Conservation (phyloP, 2,888 invertebrate genomes). For the Pseudoips prasinana region DNA sequence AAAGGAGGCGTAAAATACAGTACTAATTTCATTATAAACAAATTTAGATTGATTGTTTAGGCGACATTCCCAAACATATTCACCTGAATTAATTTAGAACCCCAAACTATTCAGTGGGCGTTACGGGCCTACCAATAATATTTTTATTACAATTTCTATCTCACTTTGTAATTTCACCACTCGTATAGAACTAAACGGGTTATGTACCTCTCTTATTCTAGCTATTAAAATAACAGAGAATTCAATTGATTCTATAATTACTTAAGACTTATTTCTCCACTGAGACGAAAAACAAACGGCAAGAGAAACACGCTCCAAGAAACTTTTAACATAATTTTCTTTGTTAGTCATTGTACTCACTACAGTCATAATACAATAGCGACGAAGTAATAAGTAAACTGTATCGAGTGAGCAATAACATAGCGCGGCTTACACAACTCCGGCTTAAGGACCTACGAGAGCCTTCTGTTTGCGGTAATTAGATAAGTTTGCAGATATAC, state of each 20-base stretch:
- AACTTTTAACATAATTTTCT: constrained; percentile 23
- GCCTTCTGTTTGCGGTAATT: constrained; percentile 58
- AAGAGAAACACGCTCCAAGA: constrained; percentile 13
- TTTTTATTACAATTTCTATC: too few species aligned
- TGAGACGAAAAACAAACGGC: constrained; percentile 3
- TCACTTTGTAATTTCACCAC: too few species aligned
- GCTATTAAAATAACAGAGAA: neutral
- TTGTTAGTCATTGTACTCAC: constrained; percentile 17
- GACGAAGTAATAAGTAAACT: constrained; percentile 32
- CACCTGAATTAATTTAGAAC: neutral
- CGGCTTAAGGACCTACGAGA: constrained; percentile 37
- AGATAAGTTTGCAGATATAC: constrained; percentile 58
- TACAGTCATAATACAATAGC: constrained; percentile 28
- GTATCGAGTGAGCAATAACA: constrained; percentile 35
- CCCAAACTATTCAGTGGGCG: neutral
- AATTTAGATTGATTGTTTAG: constrained; percentile 1
- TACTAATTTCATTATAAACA: neutral
- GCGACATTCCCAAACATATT: neutral
- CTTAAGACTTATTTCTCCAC: constrained; percentile 1
- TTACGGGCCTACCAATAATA: neutral
- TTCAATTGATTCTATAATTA: constrained; percentile 4
- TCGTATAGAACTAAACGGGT: too few species aligned
- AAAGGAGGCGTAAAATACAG: too few species aligned
- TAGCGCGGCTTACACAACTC: constrained; percentile 28
- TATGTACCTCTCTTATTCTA: too few species aligned